A percentile compares a stretch with the other conserved stretches of the same genome.
phyloP scores from a whole-genome alignment of 2,888 invertebrate species.

The Synergus itoensis region DNA sequence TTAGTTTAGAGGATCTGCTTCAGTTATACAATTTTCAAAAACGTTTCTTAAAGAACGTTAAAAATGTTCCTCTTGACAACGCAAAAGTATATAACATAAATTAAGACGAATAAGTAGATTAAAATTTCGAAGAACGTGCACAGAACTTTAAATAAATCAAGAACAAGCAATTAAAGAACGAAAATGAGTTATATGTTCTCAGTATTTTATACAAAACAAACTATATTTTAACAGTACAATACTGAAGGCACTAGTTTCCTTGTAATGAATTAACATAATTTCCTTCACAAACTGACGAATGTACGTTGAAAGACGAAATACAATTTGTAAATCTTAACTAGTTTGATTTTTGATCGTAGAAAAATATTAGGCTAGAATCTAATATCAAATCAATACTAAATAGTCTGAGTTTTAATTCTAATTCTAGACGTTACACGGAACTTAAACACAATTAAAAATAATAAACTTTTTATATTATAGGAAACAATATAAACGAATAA shows the following conservation, averaged over 20 bases:
- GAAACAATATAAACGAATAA: not conserved
- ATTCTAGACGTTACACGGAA: not conserved
- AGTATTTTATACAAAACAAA: not conserved
- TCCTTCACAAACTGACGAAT: not conserved
- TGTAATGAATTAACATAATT: not conserved
- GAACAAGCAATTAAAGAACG: too few species aligned
- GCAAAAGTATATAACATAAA: too few species aligned
- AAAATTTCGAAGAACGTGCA: too few species aligned
- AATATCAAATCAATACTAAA: not conserved
- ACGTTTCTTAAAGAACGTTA: too few species aligned
- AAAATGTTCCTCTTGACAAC: too few species aligned
- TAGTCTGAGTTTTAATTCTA: not conserved
- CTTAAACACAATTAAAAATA: not conserved
- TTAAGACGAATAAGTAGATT: too few species aligned
- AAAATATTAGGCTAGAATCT: not conserved
- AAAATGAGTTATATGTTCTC: not conserved
- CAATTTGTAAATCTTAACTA: not conserved
- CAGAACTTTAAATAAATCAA: too few species aligned
- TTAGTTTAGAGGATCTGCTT: too few species aligned
- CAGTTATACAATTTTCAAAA: too few species aligned
- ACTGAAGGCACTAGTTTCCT: not conserved
- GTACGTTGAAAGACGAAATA: not conserved
- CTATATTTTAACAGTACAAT: not conserved
- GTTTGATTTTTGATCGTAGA: not conserved
- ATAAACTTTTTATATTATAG: constrained; percentile 8